These are phyloP conservation scores for Melanotaenia trifasciata DNA, from an alignment of 2,797 vertebrate genomes.

Conservation along the genomic window DNA sequence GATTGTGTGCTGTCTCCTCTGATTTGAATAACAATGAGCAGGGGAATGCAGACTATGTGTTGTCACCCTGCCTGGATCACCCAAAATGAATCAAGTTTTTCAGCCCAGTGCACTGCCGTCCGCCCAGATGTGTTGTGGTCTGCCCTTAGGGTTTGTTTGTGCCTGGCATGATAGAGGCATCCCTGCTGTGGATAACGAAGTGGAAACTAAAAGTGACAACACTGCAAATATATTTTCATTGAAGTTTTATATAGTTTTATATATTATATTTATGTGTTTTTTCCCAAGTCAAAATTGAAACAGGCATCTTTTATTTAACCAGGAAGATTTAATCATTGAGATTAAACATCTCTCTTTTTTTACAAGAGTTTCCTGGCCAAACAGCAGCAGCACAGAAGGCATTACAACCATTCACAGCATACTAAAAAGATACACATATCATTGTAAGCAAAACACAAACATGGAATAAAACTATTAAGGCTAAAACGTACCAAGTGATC, in stretches of 20 bases:
- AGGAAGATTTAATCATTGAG: neutral
- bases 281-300: neutral
- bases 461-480: neutral
- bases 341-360: neutral
- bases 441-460: neutral
- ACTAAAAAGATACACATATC: neutral
- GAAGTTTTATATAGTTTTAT: conserved; percentile 13
- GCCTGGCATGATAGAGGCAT: conserved; percentile 37
- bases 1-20: conserved; percentile 61
- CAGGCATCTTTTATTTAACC: neutral
- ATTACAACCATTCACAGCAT: neutral
- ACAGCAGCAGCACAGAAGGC: neutral
- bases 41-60: conserved; percentile 64
- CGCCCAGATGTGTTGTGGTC: conserved; percentile 65
- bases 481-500: neutral
- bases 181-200: conserved; percentile 54
- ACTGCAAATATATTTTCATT: conserved; percentile 21
- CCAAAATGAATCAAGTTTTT: conserved; percentile 49
- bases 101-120: conserved; percentile 40
- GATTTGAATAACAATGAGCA: conserved; percentile 78
- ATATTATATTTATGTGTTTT: neutral
- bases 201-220: conserved; percentile 24
- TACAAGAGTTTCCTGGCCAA: neutral
- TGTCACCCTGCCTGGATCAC: conserved; percentile 60
- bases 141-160: conserved; percentile 52